Conservation (phyloP, 2,797 vertebrate genomes). For the Peromyscus attwateri region DNA sequence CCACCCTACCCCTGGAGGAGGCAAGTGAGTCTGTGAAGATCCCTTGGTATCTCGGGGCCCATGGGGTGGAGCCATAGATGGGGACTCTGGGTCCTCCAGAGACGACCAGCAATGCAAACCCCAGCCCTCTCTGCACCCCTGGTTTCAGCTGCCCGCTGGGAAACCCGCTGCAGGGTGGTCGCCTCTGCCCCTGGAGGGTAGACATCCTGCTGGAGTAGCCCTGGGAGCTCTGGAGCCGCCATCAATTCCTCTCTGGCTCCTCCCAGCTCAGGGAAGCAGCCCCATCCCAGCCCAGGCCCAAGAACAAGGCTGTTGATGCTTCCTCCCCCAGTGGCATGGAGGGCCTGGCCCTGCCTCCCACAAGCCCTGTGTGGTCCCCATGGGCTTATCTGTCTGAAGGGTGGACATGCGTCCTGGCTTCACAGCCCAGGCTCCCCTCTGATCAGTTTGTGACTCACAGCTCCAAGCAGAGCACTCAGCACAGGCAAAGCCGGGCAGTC, state of each 20-base stretch:
- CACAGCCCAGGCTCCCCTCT: background rate
- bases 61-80: background rate
- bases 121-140: background rate
- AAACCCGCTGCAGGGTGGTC: background rate
- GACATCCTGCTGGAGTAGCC: background rate
- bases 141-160: background rate
- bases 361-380: constrained; percentile 40
- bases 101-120: accelerated
- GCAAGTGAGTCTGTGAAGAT: background rate
- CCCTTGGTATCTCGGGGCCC: background rate
- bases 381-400: constrained; percentile 9
- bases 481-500: background rate
- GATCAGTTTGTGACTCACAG: constrained; percentile 69
- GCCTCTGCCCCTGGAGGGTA: background rate
- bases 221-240: background rate
- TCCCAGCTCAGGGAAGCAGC: background rate
- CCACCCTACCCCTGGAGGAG: too few relatives aligned
- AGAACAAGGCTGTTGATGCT: background rate
- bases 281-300: background rate
- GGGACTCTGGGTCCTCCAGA: background rate
- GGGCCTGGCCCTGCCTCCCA: constrained; percentile 33
- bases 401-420: background rate
- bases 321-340: background rate
- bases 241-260: background rate
- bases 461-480: constrained; percentile 21